Conservation (phyloP, 2,888 invertebrate genomes). For the Tiphia femorata region DNA sequence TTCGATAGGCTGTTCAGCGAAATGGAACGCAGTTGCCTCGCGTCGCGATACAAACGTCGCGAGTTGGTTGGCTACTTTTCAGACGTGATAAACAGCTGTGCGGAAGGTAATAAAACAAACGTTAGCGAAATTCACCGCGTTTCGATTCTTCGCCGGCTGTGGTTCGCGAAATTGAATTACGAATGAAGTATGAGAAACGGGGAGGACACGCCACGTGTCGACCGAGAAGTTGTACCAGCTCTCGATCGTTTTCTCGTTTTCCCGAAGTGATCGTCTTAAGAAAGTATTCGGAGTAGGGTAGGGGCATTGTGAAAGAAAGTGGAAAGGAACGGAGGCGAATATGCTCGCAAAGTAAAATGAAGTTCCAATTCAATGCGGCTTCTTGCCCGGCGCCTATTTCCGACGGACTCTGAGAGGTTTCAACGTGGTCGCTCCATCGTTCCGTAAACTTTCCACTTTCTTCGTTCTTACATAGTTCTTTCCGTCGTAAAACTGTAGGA, state of each 20-base stretch:
- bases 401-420: too few species aligned
- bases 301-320: constrained; percentile 28
- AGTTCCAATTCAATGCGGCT: neutral
- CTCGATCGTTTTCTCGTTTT: constrained; percentile 14
- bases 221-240: constrained; percentile 3
- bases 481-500: too few species aligned
- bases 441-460: too few species aligned
- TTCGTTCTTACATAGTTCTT: too few species aligned
- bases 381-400: neutral
- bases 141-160: constrained; percentile 10
- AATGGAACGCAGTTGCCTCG: constrained; percentile 80
- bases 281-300: constrained; percentile 13
- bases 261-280: constrained; percentile 2
- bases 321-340: neutral
- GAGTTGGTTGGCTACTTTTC: constrained; percentile 83
- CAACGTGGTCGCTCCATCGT: too few species aligned
- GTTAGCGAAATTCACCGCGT: too few species aligned
- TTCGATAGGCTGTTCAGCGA: constrained; percentile 81
- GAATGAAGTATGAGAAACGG: neutral
- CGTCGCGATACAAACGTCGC: constrained; percentile 79
- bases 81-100: constrained; percentile 82
- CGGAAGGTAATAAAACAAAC: constrained; percentile 69
- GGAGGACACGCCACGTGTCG: neutral
- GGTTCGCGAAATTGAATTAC: neutral
- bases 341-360: neutral